Evolutionary conservation across 2,113 vertebrate species (phyloP).

Genomic region (Chaetops frenatus): DNA sequence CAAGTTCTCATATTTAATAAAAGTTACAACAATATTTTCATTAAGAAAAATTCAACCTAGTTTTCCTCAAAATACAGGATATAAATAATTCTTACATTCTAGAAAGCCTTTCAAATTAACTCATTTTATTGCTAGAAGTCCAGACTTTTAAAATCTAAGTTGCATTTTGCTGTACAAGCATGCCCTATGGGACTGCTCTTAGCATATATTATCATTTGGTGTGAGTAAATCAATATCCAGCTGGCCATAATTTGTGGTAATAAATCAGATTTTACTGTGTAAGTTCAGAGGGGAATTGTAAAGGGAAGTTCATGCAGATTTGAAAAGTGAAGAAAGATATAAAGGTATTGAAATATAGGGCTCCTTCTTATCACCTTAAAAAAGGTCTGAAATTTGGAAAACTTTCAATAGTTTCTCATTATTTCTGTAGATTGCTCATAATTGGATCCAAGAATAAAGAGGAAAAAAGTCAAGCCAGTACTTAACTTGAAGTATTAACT

Average conservation of each 20-base stretch:
- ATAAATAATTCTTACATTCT: neutral
- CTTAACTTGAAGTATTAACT: conserved; percentile 53
- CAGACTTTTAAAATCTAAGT: neutral
- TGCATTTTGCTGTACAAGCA: neutral
- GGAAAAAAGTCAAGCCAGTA: conserved; percentile 29
- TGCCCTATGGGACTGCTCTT: neutral
- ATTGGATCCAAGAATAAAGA: conserved; percentile 54
- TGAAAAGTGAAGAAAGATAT: neutral
- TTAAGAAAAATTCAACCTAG: neutral
- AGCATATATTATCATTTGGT: neutral
- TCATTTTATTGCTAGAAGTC: neutral
- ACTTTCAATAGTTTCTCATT: conserved; percentile 46
- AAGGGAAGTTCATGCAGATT: neutral
- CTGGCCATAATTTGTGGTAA: neutral
- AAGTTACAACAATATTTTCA: neutral
- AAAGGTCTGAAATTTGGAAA: conserved; percentile 21
- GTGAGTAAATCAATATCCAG: conserved; percentile 16
- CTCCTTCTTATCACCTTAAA: neutral
- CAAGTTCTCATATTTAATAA: neutral
- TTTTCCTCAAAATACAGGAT: neutral
- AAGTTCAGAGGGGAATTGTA: conserved; percentile 33
- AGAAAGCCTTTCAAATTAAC: neutral
- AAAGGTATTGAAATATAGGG: neutral
- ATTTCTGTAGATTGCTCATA: conserved; percentile 33
- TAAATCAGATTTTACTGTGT: neutral